Evolutionary conservation across 2,888 invertebrate genomes (phyloP).

Genomic region (Heliconius aoede): DNA sequence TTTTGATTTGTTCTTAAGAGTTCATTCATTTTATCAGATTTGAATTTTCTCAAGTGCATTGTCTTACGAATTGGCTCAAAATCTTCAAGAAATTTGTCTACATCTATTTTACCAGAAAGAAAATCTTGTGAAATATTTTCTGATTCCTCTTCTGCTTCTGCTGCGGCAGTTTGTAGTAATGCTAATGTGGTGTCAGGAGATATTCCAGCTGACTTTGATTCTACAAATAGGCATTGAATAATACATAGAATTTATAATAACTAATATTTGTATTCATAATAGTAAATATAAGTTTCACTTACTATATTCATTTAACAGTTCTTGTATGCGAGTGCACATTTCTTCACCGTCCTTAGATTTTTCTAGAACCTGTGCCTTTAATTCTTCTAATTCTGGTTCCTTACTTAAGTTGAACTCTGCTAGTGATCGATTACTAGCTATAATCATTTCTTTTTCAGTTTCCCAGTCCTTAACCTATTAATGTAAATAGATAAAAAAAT

Average conservation of each 20-base stretch:
- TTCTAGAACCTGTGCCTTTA: conserved; percentile 88
- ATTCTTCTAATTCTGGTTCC: conserved; percentile 91
- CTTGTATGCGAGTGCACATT: conserved; percentile 87
- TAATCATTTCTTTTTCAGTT: conserved; percentile 92
- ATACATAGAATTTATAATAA: neutral
- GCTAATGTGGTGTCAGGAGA: conserved; percentile 94
- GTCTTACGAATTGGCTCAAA: conserved; percentile 88
- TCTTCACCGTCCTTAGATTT: conserved; percentile 87
- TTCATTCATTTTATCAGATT: conserved; percentile 96
- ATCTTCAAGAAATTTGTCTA: conserved; percentile 93
- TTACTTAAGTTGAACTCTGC: conserved; percentile 95
- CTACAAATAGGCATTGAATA: conserved; percentile 73
- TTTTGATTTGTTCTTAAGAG: conserved; percentile 79
- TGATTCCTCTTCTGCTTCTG: conserved; percentile 96
- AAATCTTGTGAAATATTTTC: conserved; percentile 93
- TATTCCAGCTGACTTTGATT: conserved; percentile 89
- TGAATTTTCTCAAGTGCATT: conserved; percentile 89
- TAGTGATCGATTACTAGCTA: conserved; percentile 94
- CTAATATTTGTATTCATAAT: neutral
- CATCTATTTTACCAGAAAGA: conserved; percentile 86
- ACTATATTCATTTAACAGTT: conserved; percentile 91
- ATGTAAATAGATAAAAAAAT: conserved; percentile 51
- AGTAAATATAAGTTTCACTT: conserved; percentile 60
- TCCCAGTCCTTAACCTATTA: conserved; percentile 90
- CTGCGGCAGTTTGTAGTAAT: conserved; percentile 94